Base-by-base conservation (phyloP, 2,113 vertebrate species). In the Muntiacus muntjak region DNA sequence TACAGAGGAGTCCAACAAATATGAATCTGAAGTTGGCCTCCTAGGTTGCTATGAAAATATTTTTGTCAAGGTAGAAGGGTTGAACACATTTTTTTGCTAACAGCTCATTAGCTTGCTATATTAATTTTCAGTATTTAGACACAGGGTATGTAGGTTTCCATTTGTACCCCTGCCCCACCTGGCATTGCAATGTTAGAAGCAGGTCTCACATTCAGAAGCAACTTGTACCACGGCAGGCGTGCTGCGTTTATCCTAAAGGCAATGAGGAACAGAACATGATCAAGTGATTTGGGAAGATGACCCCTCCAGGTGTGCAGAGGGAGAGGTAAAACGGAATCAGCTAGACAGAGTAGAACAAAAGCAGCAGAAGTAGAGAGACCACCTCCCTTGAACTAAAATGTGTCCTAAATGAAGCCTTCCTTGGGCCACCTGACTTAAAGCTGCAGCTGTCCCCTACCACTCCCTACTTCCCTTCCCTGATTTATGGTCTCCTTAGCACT, bases 61-160 rank as follows among this genome's bases (percentile, higher is more conserved):
- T 76, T 62, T 45, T 83, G 33, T 45, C 71, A 83, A 87, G 62
- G 47, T 43, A 30, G 50, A 58, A 95, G 30, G 36, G 50, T 30
- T 67, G 47, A 95, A 52, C 7, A 45, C 30, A 19, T 33, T 89
- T 84, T 91, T 91, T 60, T 79, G 54, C 57, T 45, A 83, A 74
- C 7, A 78, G 64, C 54, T 58, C 5, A 3, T 95, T 94, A 88
- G 40, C 60, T 60, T 87, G 74, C 40, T 57, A 11, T 60, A 79
- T 79, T 93, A 87, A 36, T 67, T 91, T 95, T 47, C 89, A 86
- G 47, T 50, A 81, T 60, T 54, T 55, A 95, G 74, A 96, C 28
- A 79, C 9, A 62, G 8, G 16, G 33, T 79, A 76, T 25, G 33
- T 87, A 43, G 71, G 67, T 30, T 85, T 74, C 84, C 40, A 36